phyloP scores from a whole-genome alignment of 2,113 vertebrate species.

The Zingel zingel region DNA sequence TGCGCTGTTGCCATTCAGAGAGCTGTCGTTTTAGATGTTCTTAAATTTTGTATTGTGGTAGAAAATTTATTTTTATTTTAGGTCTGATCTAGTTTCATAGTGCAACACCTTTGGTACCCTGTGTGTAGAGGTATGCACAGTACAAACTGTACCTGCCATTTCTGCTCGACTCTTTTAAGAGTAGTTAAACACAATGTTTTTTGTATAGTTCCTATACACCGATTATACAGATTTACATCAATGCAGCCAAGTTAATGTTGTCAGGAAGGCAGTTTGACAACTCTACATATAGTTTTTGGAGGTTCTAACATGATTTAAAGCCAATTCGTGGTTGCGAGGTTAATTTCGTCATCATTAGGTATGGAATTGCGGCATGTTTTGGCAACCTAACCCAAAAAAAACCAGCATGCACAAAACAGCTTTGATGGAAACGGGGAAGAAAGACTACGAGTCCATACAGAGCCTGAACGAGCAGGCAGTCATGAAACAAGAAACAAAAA shows the following conservation, averaged over 20 bases:
- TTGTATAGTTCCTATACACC: background rate
- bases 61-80: constrained; percentile 12
- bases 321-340: background rate
- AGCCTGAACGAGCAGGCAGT: no score
- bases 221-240: background rate
- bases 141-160: background rate
- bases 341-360: no score
- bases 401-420: no score
- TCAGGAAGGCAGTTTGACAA: background rate
- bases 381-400: no score
- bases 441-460: no score
- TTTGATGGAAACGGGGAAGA: no score
- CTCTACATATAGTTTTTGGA: background rate
- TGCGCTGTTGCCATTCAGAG: constrained; percentile 3
- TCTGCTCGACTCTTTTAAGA: background rate
- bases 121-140: background rate
- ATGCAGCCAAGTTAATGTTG: background rate
- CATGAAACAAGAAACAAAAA: no score
- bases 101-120: background rate
- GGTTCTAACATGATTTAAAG: background rate
- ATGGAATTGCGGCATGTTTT: no score
- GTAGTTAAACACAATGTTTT: background rate
- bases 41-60: constrained; percentile 1
- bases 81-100: background rate
- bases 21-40: constrained; percentile 21